These are phyloP conservation scores for Prosopocoilus inquinatus DNA, from an alignment of 2,888 invertebrate species.

Conservation along the genomic window DNA sequence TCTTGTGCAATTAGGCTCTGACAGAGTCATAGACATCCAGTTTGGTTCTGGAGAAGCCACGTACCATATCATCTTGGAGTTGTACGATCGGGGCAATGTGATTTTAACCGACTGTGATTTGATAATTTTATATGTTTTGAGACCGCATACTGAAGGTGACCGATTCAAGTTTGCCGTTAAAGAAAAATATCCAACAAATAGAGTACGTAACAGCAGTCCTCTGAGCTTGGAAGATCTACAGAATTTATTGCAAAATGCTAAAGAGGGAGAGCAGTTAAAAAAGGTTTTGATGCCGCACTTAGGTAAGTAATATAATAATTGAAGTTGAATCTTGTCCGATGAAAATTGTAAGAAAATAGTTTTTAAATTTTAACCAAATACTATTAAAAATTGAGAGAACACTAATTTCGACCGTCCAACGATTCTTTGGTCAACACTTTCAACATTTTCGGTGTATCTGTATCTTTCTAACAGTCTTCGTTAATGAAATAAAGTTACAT, in stretches of 20 bases:
- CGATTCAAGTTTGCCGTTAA: conserved; percentile 87
- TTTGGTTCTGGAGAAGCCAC: conserved; percentile 93
- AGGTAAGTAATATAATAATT: conserved; percentile 52
- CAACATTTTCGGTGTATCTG: no score
- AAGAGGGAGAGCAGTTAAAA: conserved; percentile 73
- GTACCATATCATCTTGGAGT: conserved; percentile 91
- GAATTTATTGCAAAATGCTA: conserved; percentile 61
- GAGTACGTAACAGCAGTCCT: conserved; percentile 66
- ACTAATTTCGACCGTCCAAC: no score
- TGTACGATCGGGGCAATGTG: conserved; percentile 96
- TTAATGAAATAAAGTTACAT: no score
- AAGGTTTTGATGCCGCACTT: conserved; percentile 79
- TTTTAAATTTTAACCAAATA: no score
- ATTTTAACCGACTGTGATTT: conserved; percentile 88
- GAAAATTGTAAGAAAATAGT: no score
- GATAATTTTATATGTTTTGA: conserved; percentile 87
- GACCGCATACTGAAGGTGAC: conserved; percentile 90
- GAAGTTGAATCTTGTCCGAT: no score
- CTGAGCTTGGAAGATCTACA: conserved; percentile 57
- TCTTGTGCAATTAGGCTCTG: conserved; percentile 83
- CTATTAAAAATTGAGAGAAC: no score
- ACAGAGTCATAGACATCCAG: conserved; percentile 91
- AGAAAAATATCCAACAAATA: conserved; percentile 84
- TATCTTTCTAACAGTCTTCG: no score
- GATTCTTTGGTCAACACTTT: no score